phyloP scores from a whole-genome alignment of 1,140 invertebrate genomes.

The Drosophila ercepeae region DNA sequence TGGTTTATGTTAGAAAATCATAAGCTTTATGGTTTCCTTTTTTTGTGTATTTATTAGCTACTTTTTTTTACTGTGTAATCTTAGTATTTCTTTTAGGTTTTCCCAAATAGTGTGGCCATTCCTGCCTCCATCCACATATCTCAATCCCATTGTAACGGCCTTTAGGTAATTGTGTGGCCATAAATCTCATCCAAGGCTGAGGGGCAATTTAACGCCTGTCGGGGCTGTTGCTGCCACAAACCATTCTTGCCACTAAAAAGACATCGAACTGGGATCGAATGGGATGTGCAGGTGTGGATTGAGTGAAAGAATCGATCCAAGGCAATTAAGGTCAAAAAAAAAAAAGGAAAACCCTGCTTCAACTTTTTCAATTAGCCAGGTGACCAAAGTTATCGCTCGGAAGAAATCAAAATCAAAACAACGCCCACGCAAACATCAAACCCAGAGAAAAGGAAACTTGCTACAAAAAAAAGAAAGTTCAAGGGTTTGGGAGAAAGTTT shows the following conservation, averaged over 20 bases:
- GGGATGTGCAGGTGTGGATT: conserved; percentile 38
- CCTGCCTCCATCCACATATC: background rate
- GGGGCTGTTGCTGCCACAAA: conserved; percentile 24
- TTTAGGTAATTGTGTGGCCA: conserved; percentile 64
- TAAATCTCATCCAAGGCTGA: conserved; percentile 66
- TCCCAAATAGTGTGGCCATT: conserved; percentile 29
- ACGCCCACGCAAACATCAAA: conserved; percentile 31
- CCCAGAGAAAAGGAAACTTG: conserved; percentile 3
- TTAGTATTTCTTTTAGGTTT: background rate
- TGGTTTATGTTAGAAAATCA: too few species aligned
- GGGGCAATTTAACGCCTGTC: conserved; percentile 58
- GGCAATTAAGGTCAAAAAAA: conserved; percentile 65
- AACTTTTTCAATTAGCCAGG: conserved; percentile 74
- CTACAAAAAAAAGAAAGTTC: background rate
- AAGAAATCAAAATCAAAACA: conserved; percentile 66
- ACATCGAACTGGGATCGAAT: conserved; percentile 27
- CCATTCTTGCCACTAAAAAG: conserved; percentile 45
- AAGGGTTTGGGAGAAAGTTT: background rate
- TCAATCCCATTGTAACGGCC: conserved; percentile 28
- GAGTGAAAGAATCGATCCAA: conserved; percentile 63
- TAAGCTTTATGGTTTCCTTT: too few species aligned
- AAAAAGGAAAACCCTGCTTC: conserved; percentile 51
- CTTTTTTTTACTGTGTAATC: background rate
- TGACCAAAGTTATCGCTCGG: conserved; percentile 66
- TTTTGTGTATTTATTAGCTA: too few species aligned